Percentiles rank a stretch among this genome's conserved stretches.
Conservation (phyloP, 1,140 invertebrate genomes). For the Musca vetustissima region DNA sequence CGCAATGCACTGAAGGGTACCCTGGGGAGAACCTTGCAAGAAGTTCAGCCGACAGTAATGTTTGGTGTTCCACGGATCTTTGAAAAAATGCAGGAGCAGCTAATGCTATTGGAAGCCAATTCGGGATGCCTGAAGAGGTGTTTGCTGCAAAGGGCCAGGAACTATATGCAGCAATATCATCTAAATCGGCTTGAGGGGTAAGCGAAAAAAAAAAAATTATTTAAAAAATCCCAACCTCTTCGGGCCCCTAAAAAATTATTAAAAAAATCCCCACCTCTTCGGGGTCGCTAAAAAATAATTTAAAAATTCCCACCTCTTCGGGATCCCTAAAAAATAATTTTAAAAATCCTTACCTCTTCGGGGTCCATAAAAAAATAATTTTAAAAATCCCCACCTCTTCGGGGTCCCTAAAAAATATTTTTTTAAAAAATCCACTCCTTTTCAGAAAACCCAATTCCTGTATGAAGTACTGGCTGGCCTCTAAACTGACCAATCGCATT, state of each 20-base stretch:
- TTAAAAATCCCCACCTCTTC: too few species aligned
- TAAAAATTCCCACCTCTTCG: too few species aligned
- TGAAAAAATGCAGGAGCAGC: constrained; percentile 66
- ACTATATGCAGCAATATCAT: background rate
- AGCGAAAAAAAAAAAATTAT: background rate
- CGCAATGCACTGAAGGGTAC: constrained; percentile 82
- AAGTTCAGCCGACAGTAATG: constrained; percentile 79
- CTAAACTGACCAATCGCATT: constrained; percentile 63
- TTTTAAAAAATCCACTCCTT: background rate
- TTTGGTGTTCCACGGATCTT: constrained; percentile 88
- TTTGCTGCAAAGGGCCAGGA: background rate
- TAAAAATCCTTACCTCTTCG: too few species aligned
- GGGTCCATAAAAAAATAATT: too few species aligned
- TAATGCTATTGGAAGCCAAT: constrained; percentile 57
- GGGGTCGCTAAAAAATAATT: too few species aligned
- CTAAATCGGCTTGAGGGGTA: background rate
- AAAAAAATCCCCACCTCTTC: background rate
- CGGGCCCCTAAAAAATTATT: background rate
- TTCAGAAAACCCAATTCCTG: constrained; percentile 29
- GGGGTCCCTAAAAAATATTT: too few species aligned
- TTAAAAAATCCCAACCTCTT: background rate
- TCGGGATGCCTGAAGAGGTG: background rate
- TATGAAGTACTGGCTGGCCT: constrained; percentile 44
- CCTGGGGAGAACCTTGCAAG: constrained; percentile 72
- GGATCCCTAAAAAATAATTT: too few species aligned